phyloP scores from a whole-genome alignment of 2,113 vertebrate species.

The Nannospalax galili region DNA sequence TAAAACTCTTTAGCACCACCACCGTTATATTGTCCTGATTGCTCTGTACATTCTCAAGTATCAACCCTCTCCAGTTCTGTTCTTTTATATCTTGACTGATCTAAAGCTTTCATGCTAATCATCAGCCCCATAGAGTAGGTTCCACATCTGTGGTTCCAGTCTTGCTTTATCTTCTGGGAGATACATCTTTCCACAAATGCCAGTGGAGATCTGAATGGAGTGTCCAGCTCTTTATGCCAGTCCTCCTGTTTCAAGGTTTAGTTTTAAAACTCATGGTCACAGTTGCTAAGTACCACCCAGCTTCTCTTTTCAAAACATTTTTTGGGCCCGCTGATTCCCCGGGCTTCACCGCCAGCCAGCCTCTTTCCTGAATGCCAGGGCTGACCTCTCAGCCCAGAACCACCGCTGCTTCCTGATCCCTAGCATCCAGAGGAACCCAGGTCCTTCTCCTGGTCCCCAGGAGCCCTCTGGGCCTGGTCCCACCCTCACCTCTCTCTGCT shows the following conservation, averaged over 20 bases:
- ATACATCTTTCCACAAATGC: fast-evolving
- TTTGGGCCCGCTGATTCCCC: no score
- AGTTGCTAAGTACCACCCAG: not conserved
- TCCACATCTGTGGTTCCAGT: no score
- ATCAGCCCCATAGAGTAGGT: not conserved
- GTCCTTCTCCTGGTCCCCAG: no score
- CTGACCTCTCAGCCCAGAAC: no score
- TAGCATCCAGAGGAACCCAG: no score
- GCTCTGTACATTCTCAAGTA: not conserved
- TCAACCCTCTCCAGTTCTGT: not conserved
- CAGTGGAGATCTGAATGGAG: not conserved
- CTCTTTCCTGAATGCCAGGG: no score
- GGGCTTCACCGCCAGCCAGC: no score
- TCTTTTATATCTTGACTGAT: not conserved
- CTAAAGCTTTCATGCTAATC: no score
- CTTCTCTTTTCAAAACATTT: not conserved
- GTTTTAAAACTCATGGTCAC: not conserved
- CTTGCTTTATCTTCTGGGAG: not conserved
- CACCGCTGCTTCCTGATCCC: no score
- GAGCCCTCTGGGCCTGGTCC: no score
- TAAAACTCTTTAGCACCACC: not conserved
- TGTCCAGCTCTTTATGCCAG: not conserved
- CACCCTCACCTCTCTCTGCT: no score
- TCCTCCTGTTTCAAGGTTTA: not conserved
- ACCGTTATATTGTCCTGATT: not conserved